Conservation (phyloP, 2,113 vertebrate species). For the Leptodactylus fuscus region DNA sequence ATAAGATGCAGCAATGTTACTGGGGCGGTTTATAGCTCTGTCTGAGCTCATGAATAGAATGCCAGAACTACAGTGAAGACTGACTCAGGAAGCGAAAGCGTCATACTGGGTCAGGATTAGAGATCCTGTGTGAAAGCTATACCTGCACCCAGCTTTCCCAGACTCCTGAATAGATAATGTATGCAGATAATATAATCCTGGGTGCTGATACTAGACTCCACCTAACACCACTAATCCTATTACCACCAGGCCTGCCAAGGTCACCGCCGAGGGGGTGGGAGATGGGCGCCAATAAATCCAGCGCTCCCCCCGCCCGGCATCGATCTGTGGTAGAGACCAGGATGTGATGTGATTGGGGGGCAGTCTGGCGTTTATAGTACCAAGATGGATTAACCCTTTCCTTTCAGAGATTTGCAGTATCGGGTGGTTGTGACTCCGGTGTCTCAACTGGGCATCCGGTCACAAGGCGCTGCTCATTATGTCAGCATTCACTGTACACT, state of each 20-base stretch:
- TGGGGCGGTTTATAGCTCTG: not conserved
- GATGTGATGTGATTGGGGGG: not conserved
- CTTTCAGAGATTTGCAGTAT: fast-evolving
- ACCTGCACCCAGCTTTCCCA: not conserved
- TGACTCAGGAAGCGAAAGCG: not conserved
- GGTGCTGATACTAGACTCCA: not conserved
- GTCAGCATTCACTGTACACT: not conserved
- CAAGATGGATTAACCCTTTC: not conserved
- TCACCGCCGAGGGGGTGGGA: not conserved
- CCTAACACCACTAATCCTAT: too few relatives aligned
- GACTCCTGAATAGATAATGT: too few relatives aligned
- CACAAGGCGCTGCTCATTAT: too few relatives aligned
- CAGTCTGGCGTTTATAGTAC: not conserved
- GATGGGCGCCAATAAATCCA: not conserved
- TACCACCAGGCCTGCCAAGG: too few relatives aligned
- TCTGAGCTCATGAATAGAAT: not conserved
- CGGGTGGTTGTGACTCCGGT: not conserved
- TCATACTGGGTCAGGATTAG: too few relatives aligned
- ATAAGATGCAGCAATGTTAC: not conserved
- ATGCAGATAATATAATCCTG: too few relatives aligned
- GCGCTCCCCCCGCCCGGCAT: not conserved
- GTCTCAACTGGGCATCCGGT: too few relatives aligned
- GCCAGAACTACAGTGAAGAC: not conserved
- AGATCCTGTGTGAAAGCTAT: too few relatives aligned
- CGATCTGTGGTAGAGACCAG: not conserved